phyloP scores from a whole-genome alignment of 1,140 invertebrate genomes.

The Danaus plexippus region DNA sequence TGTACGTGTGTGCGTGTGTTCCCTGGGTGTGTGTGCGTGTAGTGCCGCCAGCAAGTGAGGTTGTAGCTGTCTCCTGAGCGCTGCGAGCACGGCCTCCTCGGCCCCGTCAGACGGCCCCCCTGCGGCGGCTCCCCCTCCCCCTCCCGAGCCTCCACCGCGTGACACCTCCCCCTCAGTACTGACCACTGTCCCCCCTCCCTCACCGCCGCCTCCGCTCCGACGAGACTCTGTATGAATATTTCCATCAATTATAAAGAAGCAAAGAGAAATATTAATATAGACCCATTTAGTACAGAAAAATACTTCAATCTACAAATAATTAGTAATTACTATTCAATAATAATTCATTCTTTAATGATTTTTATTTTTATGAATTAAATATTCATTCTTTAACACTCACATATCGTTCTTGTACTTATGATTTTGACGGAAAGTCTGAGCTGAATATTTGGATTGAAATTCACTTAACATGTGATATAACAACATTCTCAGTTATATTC shows the following conservation, averaged over 20 bases:
- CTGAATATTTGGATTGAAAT: too few species aligned
- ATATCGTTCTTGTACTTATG: too few species aligned
- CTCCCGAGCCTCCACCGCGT: slow-evolving; percentile 53
- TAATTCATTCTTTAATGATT: too few species aligned
- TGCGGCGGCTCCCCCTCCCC: slow-evolving; percentile 42
- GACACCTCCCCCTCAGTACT: slow-evolving; percentile 23
- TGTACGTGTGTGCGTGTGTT: slow-evolving; percentile 30
- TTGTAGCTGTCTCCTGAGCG: slow-evolving; percentile 76
- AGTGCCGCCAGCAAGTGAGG: slow-evolving; percentile 76
- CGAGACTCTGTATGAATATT: slow-evolving; percentile 29
- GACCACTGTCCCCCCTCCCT: slow-evolving; percentile 6
- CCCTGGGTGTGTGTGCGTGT: slow-evolving; percentile 49
- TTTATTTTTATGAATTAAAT: too few species aligned
- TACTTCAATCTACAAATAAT: too few species aligned
- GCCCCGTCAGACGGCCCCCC: slow-evolving; percentile 51
- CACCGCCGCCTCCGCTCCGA: slow-evolving; percentile 21
- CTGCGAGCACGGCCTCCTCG: slow-evolving; percentile 76
- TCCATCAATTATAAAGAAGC: neutral
- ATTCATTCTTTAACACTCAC: too few species aligned
- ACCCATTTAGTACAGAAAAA: too few species aligned
- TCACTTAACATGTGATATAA: too few species aligned
- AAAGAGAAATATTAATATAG: neutral
- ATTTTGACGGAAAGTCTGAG: too few species aligned
- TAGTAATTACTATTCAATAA: too few species aligned
- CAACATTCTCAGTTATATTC: too few species aligned